Base-by-base conservation (phyloP, 2,888 invertebrate genomes). In the Trissoscelio sp. region DNA sequence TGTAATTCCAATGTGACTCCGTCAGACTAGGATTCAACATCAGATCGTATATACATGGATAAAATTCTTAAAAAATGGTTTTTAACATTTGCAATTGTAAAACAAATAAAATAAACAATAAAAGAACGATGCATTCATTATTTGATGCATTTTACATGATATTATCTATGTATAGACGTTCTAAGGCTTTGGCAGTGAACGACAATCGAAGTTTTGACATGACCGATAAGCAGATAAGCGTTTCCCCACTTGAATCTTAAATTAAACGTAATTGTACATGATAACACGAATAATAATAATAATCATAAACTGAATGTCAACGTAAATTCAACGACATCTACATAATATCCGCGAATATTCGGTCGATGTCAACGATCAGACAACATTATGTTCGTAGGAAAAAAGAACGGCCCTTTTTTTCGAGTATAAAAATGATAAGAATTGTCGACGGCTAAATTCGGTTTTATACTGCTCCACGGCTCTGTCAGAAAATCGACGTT, bases 131-230 rank as follows among this genome's bases (percentile, higher is more conserved):
- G 20, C 44, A 20, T 44, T 39, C 18, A 9, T 73, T 2, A 60
- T 46, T 73, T 55, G n/a, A 70, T 55, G 44, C 42, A 55, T 5
- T 62, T 46, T 42, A 62, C 72, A 78, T 85, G 86, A 83, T 73
- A 83, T 87, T 86, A 87, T 88, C 87, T 87, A 89, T 89, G 88
- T 88, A 90, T 91, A 91, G 88, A 91, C 89, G 90, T 89, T 89
- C 91, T 90, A 91, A 91, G 89, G 90, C 91, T 91, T 91, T 90
- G 91, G 91, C 91, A 91, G 91, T 91, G 91, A 89, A 87, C 87
- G 87, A 89, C 87, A 87, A 87, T 89, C 89, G 88, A 89, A 88
- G 87, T 85, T 85, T 83, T 85, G 82, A 85, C 83, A 78, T 82
- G 75, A 83, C 83, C 84, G 81, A 64, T 83, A 73, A 77, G 81